Evolutionary conservation across 23 tunicate genomes (phyloP), one percentile per base, ranked within the genome.

Genomic region (Clavelina lepadiformis): DNA sequence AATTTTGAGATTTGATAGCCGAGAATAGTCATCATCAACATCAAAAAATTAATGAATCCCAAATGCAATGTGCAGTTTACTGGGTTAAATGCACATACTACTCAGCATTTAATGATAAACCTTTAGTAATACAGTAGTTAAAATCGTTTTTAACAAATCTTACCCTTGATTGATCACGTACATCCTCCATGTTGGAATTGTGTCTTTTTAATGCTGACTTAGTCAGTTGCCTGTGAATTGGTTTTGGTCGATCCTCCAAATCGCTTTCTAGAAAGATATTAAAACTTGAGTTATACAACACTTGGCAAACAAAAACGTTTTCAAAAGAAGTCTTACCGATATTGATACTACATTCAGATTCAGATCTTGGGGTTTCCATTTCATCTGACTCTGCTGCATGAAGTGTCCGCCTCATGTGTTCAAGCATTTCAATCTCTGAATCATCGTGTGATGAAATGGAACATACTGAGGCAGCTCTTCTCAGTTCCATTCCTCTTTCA

Each of bases 341-440:
- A 25, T 50, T 51, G 1, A 74, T 74, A 36, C 80, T 74, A 63
- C 80, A 74, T 1, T 74, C 80, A 2, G 80, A 74, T 21, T 73
- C 78, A 3, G 78, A 45, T 30, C 61, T 19, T 3, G 36, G 34
- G 24, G 21, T 28, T 23, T 74, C 80, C n/a, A 15, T 31, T 44
- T 68, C 74, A 47, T 74, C 80, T 5, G 72, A 46, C 19, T 61
- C 60, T 3, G 29, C 34, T 3, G 31, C 78, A 26, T 61, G 53
- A 28, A 78, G 35, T 2, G 84, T 78, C 27, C 36, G 59, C 32
- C 61, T 19, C 75, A 78, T 46, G 56, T 68, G 45, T 54, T 78
- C 75, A 1, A 78, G 26, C 84, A 78, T 78, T 57, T 67, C 84
- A 56, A 51, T 33, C 26, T 78, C 84, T 3, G 84, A 78, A 19